phyloP scores from a whole-genome alignment of 2,797 vertebrate species.

The Anniella stebbinsi region DNA sequence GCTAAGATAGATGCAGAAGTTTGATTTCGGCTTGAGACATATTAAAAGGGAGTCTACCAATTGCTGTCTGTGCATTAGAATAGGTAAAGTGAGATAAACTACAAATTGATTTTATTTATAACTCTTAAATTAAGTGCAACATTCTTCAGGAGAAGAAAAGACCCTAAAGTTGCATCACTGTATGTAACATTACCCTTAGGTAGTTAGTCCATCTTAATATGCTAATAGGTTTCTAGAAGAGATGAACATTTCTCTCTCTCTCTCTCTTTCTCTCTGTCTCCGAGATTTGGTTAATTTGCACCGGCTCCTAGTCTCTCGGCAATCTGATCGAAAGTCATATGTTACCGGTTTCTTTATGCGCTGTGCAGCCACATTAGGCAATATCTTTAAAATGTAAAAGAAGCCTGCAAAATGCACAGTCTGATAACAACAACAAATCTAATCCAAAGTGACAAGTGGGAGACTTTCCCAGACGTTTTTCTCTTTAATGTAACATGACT shows the following conservation, averaged over 20 bases:
- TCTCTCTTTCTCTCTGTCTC: conserved; percentile 30
- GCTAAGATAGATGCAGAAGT: conserved; percentile 24
- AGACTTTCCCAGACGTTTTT: conserved; percentile 79
- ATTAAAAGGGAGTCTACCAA: conserved; percentile 27
- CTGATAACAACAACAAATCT: conserved; percentile 84
- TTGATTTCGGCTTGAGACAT: conserved; percentile 21
- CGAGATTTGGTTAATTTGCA: conserved; percentile 64
- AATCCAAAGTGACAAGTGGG: conserved; percentile 84
- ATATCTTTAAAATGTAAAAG: conserved; percentile 81
- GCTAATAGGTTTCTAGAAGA: conserved; percentile 63
- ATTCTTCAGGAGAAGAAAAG: conserved; percentile 25
- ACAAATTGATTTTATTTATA: conserved; percentile 69
- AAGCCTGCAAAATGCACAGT: conserved; percentile 79
- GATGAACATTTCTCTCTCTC: accelerated
- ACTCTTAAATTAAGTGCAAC: conserved; percentile 58
- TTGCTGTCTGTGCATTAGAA: conserved; percentile 41
- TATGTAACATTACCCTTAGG: conserved; percentile 44
- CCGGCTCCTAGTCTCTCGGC: conserved; percentile 66
- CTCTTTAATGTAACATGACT: conserved; percentile 88
- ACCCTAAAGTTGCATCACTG: conserved; percentile 30
- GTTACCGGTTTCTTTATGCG: conserved; percentile 61
- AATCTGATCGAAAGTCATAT: conserved; percentile 60
- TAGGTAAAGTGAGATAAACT: conserved; percentile 55
- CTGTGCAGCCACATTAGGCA: conserved; percentile 68
- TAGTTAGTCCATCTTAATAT: conserved; percentile 69